Conservation (phyloP, 2,113 vertebrate genomes). For the Pterocles orientalis region DNA sequence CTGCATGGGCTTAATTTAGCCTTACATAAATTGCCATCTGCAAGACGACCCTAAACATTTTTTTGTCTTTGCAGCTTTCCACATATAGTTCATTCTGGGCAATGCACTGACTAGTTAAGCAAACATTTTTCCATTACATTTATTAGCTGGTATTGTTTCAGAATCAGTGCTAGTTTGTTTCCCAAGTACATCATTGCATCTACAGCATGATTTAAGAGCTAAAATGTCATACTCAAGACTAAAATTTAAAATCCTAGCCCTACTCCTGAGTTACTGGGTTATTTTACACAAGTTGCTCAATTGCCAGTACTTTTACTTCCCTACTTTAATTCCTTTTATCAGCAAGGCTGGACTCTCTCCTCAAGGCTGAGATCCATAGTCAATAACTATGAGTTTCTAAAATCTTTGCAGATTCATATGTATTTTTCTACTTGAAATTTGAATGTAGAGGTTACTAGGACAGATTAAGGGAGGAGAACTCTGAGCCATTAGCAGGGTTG, state of each 20-base stretch:
- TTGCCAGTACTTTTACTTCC: neutral
- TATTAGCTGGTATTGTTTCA: slow-evolving; percentile 43
- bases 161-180: slow-evolving; percentile 39
- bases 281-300: neutral
- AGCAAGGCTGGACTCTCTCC: neutral
- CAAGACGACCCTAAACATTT: neutral
- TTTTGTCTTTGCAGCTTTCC: neutral
- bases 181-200: neutral
- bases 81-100: neutral
- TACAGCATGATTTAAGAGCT: neutral
- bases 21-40: slow-evolving; percentile 9
- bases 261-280: neutral
- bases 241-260: neutral
- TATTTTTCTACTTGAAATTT: neutral
- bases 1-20: neutral
- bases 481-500: neutral
- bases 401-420: neutral
- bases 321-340: neutral
- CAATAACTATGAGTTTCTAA: neutral
- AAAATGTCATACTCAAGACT: neutral
- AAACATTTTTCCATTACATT: neutral
- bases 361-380: neutral
- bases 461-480: neutral
- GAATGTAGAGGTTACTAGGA: neutral
- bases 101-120: neutral